phyloP scores from a whole-genome alignment of 2,797 vertebrate species.

The Sylvilagus floridanus region DNA sequence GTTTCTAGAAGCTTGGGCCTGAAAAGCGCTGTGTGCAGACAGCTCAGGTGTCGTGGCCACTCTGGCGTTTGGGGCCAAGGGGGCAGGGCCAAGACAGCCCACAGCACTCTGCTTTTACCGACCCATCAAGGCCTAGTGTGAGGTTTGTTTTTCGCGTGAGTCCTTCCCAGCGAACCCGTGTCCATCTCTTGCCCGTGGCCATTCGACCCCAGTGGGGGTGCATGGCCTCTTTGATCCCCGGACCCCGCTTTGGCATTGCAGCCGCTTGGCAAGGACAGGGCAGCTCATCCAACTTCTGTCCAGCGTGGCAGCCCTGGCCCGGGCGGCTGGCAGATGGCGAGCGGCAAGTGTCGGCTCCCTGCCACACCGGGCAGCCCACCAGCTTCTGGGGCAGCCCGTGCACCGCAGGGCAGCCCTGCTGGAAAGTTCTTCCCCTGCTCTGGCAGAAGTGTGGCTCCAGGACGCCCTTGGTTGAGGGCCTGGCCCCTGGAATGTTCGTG shows the following conservation, averaged over 20 bases:
- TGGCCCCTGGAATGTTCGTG: conserved; percentile 4
- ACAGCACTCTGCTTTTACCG: neutral
- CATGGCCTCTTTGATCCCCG: neutral
- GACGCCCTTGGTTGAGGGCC: conserved; percentile 68
- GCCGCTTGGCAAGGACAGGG: conserved; percentile 47
- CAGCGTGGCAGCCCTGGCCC: neutral
- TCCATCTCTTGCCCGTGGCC: neutral
- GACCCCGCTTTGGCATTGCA: neutral
- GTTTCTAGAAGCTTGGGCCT: neutral
- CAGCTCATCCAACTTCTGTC: conserved; percentile 23
- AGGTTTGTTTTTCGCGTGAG: neutral
- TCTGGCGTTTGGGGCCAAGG: neutral
- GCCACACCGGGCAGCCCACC: neutral
- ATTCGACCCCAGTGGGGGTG: neutral
- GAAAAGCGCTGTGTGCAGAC: neutral
- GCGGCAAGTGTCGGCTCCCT: neutral
- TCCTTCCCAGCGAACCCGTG: neutral
- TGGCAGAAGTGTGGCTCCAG: conserved; percentile 24
- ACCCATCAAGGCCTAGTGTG: rapidly evolving
- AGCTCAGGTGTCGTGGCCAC: neutral
- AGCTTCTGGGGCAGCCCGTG: conserved; percentile 42
- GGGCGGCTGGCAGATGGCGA: conserved; percentile 49
- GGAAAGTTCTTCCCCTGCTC: conserved; percentile 33
- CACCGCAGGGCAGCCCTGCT: conserved; percentile 13
- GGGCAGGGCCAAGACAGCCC: neutral